Percentiles rank a stretch among this genome's conserved stretches.
Conservation (phyloP, 2,113 vertebrate species). For the Cyprinodon brontotheroides region DNA sequence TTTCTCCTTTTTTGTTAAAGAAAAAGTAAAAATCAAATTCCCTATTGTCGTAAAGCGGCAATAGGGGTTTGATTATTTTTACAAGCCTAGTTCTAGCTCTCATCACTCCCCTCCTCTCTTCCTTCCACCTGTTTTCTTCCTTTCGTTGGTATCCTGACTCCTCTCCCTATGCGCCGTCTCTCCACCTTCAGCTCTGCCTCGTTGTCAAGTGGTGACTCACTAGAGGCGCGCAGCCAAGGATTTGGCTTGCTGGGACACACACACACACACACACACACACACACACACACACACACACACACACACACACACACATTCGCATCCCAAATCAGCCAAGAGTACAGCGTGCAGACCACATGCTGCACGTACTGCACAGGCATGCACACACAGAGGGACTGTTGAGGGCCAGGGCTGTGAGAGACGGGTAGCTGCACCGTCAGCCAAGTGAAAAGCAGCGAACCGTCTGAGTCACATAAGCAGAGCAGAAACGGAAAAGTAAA, state of each 20-base stretch:
- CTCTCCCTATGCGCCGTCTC: conserved; percentile 25
- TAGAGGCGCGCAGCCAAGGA: conserved; percentile 58
- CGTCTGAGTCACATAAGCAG: conserved; percentile 48
- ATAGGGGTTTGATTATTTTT: not conserved
- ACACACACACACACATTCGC: conserved; percentile 28
- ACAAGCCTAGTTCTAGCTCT: not conserved
- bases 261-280: conserved; percentile 25
- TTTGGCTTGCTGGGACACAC: conserved; percentile 33
- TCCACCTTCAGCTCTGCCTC: conserved; percentile 49
- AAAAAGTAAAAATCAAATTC: too few species aligned
- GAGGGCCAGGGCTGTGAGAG: conserved; percentile 39
- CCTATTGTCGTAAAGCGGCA: too few species aligned
- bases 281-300: conserved; percentile 27
- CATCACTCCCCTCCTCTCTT: conserved; percentile 6
- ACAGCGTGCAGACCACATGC: conserved; percentile 63
- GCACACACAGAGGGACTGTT: conserved; percentile 43
- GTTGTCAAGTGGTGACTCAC: conserved; percentile 69
- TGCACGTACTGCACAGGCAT: conserved; percentile 41
- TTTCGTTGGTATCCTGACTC: conserved; percentile 32
- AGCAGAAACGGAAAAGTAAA: conserved; percentile 54
- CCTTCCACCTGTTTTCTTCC: conserved; percentile 42
- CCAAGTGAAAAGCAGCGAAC: conserved; percentile 59
- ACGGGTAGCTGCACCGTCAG: conserved; percentile 29
- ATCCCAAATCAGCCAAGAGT: conserved; percentile 49
- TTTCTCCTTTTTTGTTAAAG: too few species aligned